Evolutionary conservation across 2,113 vertebrate genomes (phyloP).

Genomic region (Zootoca vivipara): DNA sequence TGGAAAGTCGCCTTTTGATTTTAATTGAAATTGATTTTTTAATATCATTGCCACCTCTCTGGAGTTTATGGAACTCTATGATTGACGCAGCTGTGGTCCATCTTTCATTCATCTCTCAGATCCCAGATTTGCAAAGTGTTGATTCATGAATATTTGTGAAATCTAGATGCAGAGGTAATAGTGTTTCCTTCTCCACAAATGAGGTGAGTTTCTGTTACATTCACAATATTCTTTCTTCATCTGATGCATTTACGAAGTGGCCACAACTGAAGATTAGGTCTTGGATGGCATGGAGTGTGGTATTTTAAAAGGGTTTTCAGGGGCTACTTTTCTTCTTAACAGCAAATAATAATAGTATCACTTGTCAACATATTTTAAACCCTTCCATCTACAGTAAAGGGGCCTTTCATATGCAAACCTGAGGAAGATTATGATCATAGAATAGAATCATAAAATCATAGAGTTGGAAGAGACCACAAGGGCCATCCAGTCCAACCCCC

Average conservation of each 20-base stretch:
- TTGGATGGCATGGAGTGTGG: background rate
- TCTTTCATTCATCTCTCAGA: constrained; percentile 18
- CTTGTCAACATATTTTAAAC: background rate
- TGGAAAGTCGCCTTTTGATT: constrained; percentile 15
- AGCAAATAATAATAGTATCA: background rate
- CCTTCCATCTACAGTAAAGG: background rate
- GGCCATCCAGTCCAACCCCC: too few relatives aligned
- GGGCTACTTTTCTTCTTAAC: background rate
- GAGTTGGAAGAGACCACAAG: too few relatives aligned
- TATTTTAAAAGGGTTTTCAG: background rate
- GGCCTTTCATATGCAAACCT: background rate
- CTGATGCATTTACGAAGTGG: background rate
- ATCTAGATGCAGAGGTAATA: constrained; percentile 26
- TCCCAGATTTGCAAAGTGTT: constrained; percentile 10
- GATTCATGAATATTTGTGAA: constrained; percentile 35
- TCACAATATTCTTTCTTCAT: background rate
- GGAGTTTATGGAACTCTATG: background rate
- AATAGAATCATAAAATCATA: too few relatives aligned
- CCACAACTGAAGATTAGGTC: background rate
- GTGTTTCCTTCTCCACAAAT: constrained; percentile 24
- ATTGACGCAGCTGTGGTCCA: background rate
- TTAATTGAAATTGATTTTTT: constrained; percentile 56
- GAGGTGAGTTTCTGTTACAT: constrained; percentile 3
- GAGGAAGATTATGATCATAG: background rate
- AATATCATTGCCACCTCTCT: constrained; percentile 35